phyloP scores from a whole-genome alignment of 2,797 vertebrate genomes.

The Xenentodon cancila region DNA sequence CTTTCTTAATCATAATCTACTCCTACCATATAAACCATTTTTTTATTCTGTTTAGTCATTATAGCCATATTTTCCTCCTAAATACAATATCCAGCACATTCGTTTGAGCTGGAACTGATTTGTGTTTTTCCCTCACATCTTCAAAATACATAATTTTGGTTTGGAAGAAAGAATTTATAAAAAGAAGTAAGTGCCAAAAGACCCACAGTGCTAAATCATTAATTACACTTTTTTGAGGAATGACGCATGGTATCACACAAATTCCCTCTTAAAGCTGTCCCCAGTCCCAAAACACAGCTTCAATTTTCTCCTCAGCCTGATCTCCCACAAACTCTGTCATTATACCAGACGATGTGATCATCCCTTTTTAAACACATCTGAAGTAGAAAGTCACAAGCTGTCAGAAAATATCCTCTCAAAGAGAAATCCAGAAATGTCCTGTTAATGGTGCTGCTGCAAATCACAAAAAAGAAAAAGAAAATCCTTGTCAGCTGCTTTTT shows the following conservation, averaged over 20 bases:
- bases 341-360: constrained; percentile 35
- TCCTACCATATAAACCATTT: no score
- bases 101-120: no score
- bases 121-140: constrained; percentile 14
- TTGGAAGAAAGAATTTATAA: no score
- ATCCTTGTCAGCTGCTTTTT: constrained; percentile 34
- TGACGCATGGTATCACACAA: constrained; percentile 18
- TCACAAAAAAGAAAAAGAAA: constrained; percentile 8
- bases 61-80: no score
- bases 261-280: constrained; percentile 41
- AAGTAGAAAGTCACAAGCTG: constrained; percentile 35
- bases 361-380: constrained; percentile 51
- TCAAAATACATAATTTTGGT: not conserved
- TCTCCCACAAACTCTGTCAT: constrained; percentile 52
- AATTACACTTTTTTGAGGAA: constrained; percentile 28
- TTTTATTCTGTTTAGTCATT: no score
- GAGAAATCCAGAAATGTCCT: constrained; percentile 50
- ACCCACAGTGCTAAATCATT: constrained; percentile 20
- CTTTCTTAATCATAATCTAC: no score
- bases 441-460: constrained; percentile 36
- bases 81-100: no score
- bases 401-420: constrained; percentile 48
- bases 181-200: constrained; percentile 6
- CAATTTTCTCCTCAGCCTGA: constrained; percentile 25
- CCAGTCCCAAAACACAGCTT: constrained; percentile 13